These are phyloP conservation scores for Sinocyclocheilus rhinocerous DNA, from an alignment of 2,113 vertebrate species.

Conservation along the genomic window DNA sequence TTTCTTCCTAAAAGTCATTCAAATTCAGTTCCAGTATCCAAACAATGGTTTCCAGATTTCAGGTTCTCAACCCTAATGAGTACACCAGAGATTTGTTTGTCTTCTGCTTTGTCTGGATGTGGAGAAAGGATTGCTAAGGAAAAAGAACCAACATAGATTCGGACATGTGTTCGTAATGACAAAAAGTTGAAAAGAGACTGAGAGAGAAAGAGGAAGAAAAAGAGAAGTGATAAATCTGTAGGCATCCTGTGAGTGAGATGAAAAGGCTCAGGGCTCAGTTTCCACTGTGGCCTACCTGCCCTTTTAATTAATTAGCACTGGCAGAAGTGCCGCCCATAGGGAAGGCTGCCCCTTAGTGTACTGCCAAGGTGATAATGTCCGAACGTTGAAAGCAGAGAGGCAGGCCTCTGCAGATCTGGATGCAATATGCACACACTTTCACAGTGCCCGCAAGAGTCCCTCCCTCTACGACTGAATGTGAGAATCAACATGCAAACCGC, in stretches of 20 bases:
- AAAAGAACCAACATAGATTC: neutral
- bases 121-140: neutral
- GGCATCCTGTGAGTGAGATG: conserved; percentile 71
- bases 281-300: conserved; percentile 77
- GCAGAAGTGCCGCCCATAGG: conserved; percentile 74
- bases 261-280: conserved; percentile 76
- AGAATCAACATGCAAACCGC: conserved; percentile 25
- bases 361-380: conserved; percentile 82
- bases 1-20: neutral
- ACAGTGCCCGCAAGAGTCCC: neutral
- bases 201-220: conserved; percentile 42
- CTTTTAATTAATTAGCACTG: conserved; percentile 83
- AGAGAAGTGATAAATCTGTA: conserved; percentile 72
- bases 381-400: conserved; percentile 73
- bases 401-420: conserved; percentile 53
- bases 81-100: neutral
- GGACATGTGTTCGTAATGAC: neutral
- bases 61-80: neutral
- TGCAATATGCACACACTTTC: conserved; percentile 37
- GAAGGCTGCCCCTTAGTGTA: conserved; percentile 72
- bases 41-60: neutral
- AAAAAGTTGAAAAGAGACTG: conserved; percentile 13
- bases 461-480: conserved; percentile 26
- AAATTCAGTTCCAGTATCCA: neutral
- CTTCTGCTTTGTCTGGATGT: neutral